These are phyloP conservation scores for Cricetomys ansorgei DNA, from an alignment of 2,113 vertebrate species.

Conservation along the genomic window DNA sequence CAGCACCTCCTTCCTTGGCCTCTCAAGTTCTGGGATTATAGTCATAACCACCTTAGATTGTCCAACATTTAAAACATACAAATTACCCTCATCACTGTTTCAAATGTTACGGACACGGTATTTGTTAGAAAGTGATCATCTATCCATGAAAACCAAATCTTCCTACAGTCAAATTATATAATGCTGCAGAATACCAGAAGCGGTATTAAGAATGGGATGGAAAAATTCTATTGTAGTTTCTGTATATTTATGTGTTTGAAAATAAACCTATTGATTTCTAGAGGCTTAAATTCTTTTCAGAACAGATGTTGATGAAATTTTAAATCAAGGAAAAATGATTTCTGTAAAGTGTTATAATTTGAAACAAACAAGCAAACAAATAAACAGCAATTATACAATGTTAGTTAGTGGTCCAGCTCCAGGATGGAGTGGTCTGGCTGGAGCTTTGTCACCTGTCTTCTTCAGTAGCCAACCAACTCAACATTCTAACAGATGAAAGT, in stretches of 20 bases:
- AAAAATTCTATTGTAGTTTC: background rate
- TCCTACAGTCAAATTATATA: background rate
- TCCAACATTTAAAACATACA: constrained; percentile 6
- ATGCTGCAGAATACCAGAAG: background rate
- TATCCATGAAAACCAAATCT: background rate
- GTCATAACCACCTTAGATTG: background rate
- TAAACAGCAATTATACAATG: background rate
- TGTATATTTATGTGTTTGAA: background rate
- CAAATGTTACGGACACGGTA: background rate
- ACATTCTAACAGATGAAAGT: background rate
- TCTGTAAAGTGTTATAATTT: background rate
- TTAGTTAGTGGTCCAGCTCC: background rate
- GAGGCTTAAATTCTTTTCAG: background rate
- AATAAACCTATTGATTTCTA: background rate
- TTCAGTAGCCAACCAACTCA: background rate
- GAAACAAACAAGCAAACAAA: no score
- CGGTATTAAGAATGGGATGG: background rate
- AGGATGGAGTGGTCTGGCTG: background rate
- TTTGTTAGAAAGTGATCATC: background rate
- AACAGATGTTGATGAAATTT: background rate
- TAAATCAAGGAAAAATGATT: background rate
- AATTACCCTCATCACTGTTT: background rate
- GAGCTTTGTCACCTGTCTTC: background rate
- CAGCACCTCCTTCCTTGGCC: background rate
- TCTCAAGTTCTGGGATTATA: background rate